phyloP scores from a whole-genome alignment of 2,888 invertebrate species.

The Cantharis lateralis region DNA sequence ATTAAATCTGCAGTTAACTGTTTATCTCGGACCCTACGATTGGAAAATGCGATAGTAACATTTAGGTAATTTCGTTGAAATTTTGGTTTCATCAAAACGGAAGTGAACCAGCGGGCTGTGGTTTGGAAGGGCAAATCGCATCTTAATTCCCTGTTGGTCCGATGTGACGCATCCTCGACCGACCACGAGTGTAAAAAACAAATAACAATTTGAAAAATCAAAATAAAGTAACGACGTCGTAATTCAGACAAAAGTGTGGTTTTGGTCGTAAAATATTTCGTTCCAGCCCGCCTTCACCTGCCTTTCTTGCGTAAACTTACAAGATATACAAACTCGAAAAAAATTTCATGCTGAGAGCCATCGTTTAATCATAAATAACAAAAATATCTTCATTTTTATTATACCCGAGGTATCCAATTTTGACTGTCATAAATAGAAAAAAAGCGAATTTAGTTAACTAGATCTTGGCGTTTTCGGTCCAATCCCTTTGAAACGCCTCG shows the following conservation, averaged over 20 bases:
- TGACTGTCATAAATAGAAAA: slow-evolving; percentile 40
- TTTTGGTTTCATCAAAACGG: not conserved
- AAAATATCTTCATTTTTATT: slow-evolving; percentile 44
- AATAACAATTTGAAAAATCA: not conserved
- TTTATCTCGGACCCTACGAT: not conserved
- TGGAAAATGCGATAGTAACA: not conserved
- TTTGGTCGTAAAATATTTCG: slow-evolving; percentile 36
- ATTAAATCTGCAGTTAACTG: not conserved
- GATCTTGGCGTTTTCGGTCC: slow-evolving; percentile 36
- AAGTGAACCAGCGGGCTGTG: too few relatives aligned
- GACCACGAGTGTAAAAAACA: not conserved
- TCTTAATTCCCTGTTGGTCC: too few relatives aligned
- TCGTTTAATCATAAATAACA: slow-evolving; percentile 35
- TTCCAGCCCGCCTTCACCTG: slow-evolving; percentile 37
- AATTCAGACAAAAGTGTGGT: slow-evolving; percentile 10
- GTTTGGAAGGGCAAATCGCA: too few relatives aligned
- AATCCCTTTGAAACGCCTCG: slow-evolving; percentile 41
- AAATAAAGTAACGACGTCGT: slow-evolving; percentile 2
- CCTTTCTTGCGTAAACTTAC: slow-evolving; percentile 20
- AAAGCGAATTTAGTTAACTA: slow-evolving; percentile 36
- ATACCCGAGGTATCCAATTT: slow-evolving; percentile 13
- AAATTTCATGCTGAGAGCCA: slow-evolving; percentile 9
- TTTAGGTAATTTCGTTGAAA: not conserved
- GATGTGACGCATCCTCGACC: not conserved
- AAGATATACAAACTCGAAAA: slow-evolving; percentile 27